Percentiles rank a stretch among this genome's conserved stretches.
These are phyloP conservation scores for Thecocarcelia acutangulata DNA, from an alignment of 2,888 invertebrate genomes.

Conservation along the genomic window DNA sequence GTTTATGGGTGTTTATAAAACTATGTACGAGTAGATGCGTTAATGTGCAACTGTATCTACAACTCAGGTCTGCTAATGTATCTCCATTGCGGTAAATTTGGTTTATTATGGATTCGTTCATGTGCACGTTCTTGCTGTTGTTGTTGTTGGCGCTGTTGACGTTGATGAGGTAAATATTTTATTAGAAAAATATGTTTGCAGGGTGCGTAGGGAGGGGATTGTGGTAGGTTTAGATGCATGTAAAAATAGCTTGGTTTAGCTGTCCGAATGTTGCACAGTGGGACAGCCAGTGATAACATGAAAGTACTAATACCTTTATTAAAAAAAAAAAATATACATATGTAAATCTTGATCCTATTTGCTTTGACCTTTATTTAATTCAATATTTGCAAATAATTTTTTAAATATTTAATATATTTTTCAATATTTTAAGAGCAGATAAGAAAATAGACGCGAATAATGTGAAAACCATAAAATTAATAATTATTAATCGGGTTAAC, in stretches of 20 bases:
- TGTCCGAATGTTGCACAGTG: not conserved
- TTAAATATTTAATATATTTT: no score
- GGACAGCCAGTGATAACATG: no score
- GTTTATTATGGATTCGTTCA: conserved; percentile 58
- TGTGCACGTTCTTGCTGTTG: conserved; percentile 43
- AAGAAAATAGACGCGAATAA: no score
- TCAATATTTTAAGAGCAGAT: no score
- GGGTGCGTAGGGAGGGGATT: not conserved
- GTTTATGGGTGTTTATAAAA: conserved; percentile 45
- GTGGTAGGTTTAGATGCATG: conserved; percentile 2
- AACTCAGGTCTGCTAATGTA: conserved; percentile 53
- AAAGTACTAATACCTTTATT: no score
- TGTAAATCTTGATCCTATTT: no score
- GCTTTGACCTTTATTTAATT: no score
- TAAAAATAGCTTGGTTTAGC: conserved; percentile 19
- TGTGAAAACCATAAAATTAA: no score
- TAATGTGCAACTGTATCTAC: not conserved
- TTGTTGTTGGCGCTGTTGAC: conserved; percentile 6
- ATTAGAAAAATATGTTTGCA: not conserved
- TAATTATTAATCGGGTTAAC: no score
- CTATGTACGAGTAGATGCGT: not conserved
- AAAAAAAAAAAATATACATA: no score
- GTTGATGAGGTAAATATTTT: conserved; percentile 58
- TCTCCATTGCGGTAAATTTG: conserved; percentile 60
- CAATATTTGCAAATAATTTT: no score